Base-by-base conservation (phyloP, 2,797 vertebrate genomes). In the Acipenser ruthenus region DNA sequence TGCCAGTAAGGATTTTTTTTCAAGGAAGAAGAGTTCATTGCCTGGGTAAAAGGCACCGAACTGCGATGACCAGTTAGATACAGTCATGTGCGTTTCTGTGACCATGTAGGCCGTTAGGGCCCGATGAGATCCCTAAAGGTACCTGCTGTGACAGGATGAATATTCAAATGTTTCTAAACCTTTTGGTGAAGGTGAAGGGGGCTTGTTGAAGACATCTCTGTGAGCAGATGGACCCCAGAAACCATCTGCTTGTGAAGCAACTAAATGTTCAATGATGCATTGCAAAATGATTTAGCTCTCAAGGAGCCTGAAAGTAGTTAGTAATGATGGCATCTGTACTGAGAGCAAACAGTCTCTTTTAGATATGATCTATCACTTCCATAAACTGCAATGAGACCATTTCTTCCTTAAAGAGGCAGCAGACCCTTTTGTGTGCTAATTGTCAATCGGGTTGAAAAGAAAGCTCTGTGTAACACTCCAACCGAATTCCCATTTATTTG, bases 181-280 rank as follows among this genome's bases (percentile, higher is more conserved):
- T 93, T 88, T 87, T 82, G 86, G 86, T 92, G 91, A 92, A 93
- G 92, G 92, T 94, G 90, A 93, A 92, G 89, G 87, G 91, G 90
- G 88, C 91, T 93, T 92, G 90, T 92, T 89, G 87, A 92, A 90
- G 91, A 93, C 91, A 92, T 92, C 81, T 90, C 88, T 83, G 79
- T 82, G 88, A 92, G 91, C 92, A 94, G 92, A 93, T 94, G 92
- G 92, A 91, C 88, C 87, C 87, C 87, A 82, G 88, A 89, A 92
- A 92, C 91, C 93, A 94, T 93, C 93, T 94, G 93, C 89, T 90
- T 87, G 84, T 79, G 79, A 93, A 89, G 89, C 90, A 91, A 88
- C 88, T 87, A 87, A 91, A 88, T 88, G 92, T 83, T 91, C 93
- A 93, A 91, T 92, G 92, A 92, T 92, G 92, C 91, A 88, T 92